phyloP scores from a whole-genome alignment of 2,113 vertebrate species.

The Sorex araneus region DNA sequence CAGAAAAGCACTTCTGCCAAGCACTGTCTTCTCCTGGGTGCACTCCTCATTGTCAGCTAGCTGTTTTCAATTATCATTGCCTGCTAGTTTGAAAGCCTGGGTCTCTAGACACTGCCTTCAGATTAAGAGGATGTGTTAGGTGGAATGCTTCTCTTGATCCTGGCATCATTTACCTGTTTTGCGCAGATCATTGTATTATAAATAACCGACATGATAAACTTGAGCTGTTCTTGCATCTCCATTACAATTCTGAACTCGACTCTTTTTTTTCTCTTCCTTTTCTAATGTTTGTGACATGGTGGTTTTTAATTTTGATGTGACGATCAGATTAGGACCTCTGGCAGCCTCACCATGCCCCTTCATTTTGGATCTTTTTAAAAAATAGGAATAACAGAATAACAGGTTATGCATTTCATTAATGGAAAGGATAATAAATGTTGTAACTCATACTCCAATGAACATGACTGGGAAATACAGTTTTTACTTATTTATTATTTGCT shows the following conservation, averaged over 20 bases:
- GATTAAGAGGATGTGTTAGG: not conserved
- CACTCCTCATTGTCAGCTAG: not conserved
- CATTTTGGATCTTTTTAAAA: not conserved
- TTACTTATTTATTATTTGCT: no score
- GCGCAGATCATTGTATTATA: not conserved
- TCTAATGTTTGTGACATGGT: not conserved
- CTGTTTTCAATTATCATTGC: conserved; percentile 50
- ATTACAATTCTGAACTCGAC: not conserved
- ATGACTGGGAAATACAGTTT: not conserved
- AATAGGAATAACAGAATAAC: conserved; percentile 5
- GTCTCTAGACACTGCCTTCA: not conserved
- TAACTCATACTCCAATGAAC: not conserved
- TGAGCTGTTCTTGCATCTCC: not conserved
- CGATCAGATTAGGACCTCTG: no score
- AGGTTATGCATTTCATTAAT: not conserved
- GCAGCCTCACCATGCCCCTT: not conserved
- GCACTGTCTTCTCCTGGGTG: not conserved
- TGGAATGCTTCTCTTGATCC: not conserved
- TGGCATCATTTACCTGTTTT: not conserved
- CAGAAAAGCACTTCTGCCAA: conserved; percentile 59
- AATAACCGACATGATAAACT: not conserved
- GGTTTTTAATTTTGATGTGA: not conserved
- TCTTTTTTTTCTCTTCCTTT: not conserved
- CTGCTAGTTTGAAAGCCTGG: not conserved
- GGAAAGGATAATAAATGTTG: not conserved